These are phyloP conservation scores for Phalacrocorax brasilianus DNA, from an alignment of 2,113 vertebrate genomes.

Conservation along the genomic window DNA sequence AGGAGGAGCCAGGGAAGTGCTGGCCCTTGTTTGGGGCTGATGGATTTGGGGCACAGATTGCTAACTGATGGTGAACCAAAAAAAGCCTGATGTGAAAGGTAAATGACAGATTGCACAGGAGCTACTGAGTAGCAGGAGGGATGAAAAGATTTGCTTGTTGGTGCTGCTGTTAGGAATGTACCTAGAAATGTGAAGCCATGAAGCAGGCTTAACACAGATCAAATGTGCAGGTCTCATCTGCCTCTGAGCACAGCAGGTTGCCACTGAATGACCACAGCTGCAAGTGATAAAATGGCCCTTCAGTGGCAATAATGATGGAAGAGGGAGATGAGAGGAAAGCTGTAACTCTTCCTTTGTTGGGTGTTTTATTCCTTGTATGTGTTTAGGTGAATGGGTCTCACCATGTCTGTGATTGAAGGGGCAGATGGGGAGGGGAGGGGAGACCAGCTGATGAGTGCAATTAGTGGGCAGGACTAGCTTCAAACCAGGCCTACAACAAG, in stretches of 20 bases:
- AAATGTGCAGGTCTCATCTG: slow-evolving; percentile 23
- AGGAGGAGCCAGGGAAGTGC: background rate
- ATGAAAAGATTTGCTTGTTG: slow-evolving; percentile 1
- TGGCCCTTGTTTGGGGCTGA: background rate
- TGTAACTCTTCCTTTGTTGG: background rate
- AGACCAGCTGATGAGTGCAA: background rate
- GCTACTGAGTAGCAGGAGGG: background rate
- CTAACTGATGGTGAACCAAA: background rate
- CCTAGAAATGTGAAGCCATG: background rate
- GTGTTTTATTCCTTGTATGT: background rate
- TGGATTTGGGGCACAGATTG: background rate
- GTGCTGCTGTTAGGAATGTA: background rate
- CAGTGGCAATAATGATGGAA: background rate
- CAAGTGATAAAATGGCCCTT: slow-evolving; percentile 51
- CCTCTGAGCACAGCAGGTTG: slow-evolving; percentile 36
- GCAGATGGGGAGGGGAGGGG: background rate
- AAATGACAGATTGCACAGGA: slow-evolving; percentile 1
- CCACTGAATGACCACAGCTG: slow-evolving; percentile 56
- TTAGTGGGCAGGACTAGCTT: background rate
- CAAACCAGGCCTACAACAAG: background rate
- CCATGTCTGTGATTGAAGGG: background rate
- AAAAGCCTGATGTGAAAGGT: background rate
- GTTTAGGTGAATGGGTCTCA: slow-evolving; percentile 3
- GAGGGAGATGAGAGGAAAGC: background rate
- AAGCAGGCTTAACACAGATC: slow-evolving; percentile 9